A percentile compares a stretch with the other conserved stretches of the same genome.
phyloP scores from a whole-genome alignment of 1,140 invertebrate genomes.

The Anastrepha ludens region DNA sequence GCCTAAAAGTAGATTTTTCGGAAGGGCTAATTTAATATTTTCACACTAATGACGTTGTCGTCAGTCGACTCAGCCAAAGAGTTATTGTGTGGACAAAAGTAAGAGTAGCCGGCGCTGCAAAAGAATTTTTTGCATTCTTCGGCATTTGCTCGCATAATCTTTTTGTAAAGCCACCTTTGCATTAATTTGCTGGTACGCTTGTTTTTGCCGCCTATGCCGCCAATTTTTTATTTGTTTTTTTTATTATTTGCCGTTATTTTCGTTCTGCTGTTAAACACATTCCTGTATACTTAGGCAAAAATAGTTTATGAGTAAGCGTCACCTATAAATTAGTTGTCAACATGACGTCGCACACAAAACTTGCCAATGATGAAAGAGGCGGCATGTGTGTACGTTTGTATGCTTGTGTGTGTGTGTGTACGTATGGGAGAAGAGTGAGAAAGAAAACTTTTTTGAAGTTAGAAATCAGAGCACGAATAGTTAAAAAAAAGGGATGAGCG shows the following conservation, averaged over 20 bases:
- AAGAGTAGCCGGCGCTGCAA: background rate
- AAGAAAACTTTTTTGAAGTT: too few relatives aligned
- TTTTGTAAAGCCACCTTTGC: background rate
- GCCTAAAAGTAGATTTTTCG: background rate
- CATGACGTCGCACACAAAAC: too few relatives aligned
- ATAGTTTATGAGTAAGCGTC: background rate
- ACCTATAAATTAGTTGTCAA: background rate
- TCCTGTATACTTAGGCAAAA: background rate
- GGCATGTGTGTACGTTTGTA: too few relatives aligned
- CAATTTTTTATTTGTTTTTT: too few relatives aligned
- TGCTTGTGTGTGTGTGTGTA: too few relatives aligned
- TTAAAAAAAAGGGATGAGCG: too few relatives aligned
- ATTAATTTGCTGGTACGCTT: background rate
- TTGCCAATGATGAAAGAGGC: too few relatives aligned
- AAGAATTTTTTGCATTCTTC: background rate
- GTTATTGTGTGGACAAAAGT: background rate
- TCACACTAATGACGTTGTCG: background rate
- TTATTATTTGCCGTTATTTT: background rate
- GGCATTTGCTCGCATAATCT: background rate
- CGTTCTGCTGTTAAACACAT: background rate
- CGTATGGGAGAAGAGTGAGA: too few relatives aligned
- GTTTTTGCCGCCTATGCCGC: background rate
- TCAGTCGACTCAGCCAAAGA: background rate
- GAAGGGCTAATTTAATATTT: background rate
- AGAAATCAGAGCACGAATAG: too few relatives aligned